These are phyloP conservation scores for Antidorcas marsupialis DNA, from an alignment of 2,113 vertebrate species.

Conservation along the genomic window DNA sequence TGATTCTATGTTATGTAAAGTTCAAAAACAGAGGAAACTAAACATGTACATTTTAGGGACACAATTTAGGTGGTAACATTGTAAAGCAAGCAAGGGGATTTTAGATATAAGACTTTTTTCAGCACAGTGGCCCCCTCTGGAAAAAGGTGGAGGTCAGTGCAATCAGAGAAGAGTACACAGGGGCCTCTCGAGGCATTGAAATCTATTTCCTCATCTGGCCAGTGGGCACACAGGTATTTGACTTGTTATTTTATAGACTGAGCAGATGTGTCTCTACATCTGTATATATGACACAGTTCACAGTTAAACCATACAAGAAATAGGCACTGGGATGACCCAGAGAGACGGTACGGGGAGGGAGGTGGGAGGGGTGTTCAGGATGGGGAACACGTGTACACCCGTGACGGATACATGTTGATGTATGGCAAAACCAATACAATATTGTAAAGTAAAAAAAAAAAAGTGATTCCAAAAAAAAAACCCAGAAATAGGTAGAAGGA, in stretches of 20 bases:
- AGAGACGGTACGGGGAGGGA: too few relatives aligned
- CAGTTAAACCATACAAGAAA: neutral
- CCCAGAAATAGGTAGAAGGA: neutral
- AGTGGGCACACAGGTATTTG: neutral
- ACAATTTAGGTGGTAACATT: neutral
- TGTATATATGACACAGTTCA: neutral
- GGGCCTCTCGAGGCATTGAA: rapidly evolving
- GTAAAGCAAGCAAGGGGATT: neutral
- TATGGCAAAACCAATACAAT: too few relatives aligned
- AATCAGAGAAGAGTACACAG: rapidly evolving
- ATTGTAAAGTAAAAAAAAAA: too few relatives aligned
- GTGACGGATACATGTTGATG: too few relatives aligned
- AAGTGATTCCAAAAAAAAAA: too few relatives aligned
- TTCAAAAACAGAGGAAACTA: neutral
- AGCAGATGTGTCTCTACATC: neutral
- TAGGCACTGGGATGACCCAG: too few relatives aligned
- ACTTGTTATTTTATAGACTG: neutral
- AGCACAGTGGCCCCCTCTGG: neutral
- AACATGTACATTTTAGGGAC: neutral
- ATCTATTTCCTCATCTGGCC: neutral
- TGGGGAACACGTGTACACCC: too few relatives aligned
- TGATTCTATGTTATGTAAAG: neutral
- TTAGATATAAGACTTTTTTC: neutral
- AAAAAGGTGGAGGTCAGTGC: rapidly evolving
- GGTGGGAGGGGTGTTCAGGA: too few relatives aligned